Percentiles rank a stretch among this genome's conserved stretches.
phyloP scores from a whole-genome alignment of 1,140 invertebrate species.

The Oryzaephilus surinamensis region DNA sequence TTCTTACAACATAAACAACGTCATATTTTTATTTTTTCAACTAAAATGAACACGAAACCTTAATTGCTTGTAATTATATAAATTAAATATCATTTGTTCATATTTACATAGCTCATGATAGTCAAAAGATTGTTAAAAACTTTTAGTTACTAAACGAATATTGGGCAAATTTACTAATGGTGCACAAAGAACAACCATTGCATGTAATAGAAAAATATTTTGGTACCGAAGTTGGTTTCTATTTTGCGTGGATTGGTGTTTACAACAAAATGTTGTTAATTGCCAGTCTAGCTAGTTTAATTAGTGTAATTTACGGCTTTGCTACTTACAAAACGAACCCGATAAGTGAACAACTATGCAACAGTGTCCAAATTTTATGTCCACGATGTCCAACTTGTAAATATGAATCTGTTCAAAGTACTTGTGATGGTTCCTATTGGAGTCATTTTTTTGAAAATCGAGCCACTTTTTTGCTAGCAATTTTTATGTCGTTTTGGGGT shows the following conservation, averaged over 20 bases:
- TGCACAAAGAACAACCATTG: constrained; percentile 38
- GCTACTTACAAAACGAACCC: background rate
- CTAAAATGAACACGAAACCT: too few relatives aligned
- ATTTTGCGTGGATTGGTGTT: constrained; percentile 42
- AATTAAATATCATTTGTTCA: constrained; percentile 1
- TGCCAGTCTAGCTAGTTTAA: constrained; percentile 40
- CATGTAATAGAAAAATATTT: constrained; percentile 32
- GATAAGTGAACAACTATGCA: constrained; percentile 15
- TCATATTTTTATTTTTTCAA: too few relatives aligned
- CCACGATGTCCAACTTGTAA: constrained; percentile 14
- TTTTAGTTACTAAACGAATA: constrained; percentile 25
- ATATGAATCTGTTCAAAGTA: constrained; percentile 23
- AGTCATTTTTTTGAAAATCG: constrained; percentile 94
- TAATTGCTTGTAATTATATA: background rate
- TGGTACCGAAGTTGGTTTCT: constrained; percentile 35
- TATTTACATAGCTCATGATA: background rate
- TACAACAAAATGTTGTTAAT: constrained; percentile 45
- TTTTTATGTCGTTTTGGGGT: constrained; percentile 95
- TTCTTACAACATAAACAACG: too few relatives aligned
- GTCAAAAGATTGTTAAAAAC: background rate
- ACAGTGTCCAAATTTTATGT: constrained; percentile 19
- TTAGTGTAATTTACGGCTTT: constrained; percentile 1
- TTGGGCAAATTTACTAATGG: constrained; percentile 39
- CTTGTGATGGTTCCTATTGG: constrained; percentile 73
- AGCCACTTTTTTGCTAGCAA: constrained; percentile 82